These are phyloP conservation scores for Microctenopoma stevenorrisi DNA, from an alignment of 2,797 vertebrate species.

Conservation along the genomic window DNA sequence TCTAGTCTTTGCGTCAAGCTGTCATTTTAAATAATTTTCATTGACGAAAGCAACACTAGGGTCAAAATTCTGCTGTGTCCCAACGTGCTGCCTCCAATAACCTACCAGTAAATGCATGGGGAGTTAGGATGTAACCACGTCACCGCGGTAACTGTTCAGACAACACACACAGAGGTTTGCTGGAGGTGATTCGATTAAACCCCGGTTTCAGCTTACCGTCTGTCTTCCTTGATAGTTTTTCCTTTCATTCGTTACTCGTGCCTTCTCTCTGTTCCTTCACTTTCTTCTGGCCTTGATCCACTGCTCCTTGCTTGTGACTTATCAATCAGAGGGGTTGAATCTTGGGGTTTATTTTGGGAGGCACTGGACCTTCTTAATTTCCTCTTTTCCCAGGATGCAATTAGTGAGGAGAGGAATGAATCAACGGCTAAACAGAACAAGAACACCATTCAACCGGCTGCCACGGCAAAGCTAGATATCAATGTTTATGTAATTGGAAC, in stretches of 20 bases:
- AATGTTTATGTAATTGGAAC: constrained; percentile 64
- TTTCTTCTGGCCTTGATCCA: neutral
- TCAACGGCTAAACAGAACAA: constrained; percentile 41
- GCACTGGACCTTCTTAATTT: constrained; percentile 59
- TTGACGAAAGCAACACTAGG: neutral
- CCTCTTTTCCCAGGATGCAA: constrained; percentile 47
- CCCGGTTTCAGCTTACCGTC: neutral
- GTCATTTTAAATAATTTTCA: too few relatives aligned
- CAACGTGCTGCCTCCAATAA: constrained; percentile 53
- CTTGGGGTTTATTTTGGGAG: constrained; percentile 46
- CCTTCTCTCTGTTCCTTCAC: neutral
- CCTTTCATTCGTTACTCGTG: neutral
- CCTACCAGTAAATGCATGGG: constrained; percentile 12
- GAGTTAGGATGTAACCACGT: constrained; percentile 39
- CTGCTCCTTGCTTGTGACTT: constrained; percentile 3
- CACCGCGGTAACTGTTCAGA: constrained; percentile 38
- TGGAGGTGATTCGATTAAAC: constrained; percentile 16
- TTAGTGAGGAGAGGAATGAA: constrained; percentile 43
- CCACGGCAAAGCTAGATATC: constrained; percentile 57
- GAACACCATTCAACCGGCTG: constrained; percentile 53
- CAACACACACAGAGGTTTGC: constrained; percentile 53
- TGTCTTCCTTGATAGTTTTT: neutral
- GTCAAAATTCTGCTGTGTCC: constrained; percentile 56
- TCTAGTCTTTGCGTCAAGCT: too few relatives aligned
- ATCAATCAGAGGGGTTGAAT: constrained; percentile 1